phyloP scores from a whole-genome alignment of 2,113 vertebrate species.

The Scomber scombrus region DNA sequence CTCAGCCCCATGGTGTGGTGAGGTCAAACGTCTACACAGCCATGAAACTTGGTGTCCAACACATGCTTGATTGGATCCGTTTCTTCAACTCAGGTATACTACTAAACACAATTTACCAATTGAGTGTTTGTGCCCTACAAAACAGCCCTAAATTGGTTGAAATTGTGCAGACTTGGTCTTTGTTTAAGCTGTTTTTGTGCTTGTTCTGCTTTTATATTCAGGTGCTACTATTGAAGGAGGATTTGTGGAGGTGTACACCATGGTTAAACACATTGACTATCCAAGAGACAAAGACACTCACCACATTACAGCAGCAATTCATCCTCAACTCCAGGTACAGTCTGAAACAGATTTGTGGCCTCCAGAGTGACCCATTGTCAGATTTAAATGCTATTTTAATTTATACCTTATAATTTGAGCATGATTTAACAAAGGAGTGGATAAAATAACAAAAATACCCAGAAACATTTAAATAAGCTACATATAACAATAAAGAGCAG shows the following conservation, averaged over 20 bases:
- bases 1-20: conserved; percentile 81
- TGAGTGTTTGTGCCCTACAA: neutral
- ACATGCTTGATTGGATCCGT: conserved; percentile 77
- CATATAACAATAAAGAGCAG: neutral
- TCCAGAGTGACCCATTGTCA: neutral
- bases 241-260: conserved; percentile 74
- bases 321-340: conserved; percentile 80
- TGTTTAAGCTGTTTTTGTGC: neutral
- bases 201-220: conserved; percentile 23
- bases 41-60: conserved; percentile 74
- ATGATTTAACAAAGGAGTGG: neutral
- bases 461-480: neutral
- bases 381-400: neutral
- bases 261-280: conserved; percentile 80
- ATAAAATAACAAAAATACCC: neutral
- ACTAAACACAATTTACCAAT: neutral
- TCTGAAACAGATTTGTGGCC: neutral
- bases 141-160: neutral
- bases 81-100: conserved; percentile 80
- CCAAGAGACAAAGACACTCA: conserved; percentile 73
- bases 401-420: neutral
- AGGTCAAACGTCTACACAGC: conserved; percentile 75
- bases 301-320: conserved; percentile 79
- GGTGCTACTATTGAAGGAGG: conserved; percentile 76
- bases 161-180: neutral